Conservation (phyloP, 1,140 invertebrate genomes). For the Drosophila nikananu region DNA sequence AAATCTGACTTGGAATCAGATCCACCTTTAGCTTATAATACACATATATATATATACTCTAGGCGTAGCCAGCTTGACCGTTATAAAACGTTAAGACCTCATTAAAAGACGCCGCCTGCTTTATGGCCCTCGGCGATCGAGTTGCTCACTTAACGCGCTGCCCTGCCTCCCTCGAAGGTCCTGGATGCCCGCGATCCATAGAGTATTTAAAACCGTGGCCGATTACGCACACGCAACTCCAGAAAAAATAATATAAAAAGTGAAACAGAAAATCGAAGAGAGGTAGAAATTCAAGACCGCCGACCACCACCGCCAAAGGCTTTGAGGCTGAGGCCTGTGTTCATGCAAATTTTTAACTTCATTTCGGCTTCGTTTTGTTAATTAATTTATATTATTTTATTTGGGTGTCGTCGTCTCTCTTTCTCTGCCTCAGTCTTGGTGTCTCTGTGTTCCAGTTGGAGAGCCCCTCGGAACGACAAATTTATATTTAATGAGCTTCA, state of each 20-base stretch:
- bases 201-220: conserved; percentile 31
- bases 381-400: conserved; percentile 86
- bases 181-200: conserved; percentile 24
- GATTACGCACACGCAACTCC: conserved; percentile 81
- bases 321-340: conserved; percentile 65
- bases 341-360: conserved; percentile 84
- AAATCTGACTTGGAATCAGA: background rate
- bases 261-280: background rate
- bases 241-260: background rate
- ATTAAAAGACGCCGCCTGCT: conserved; percentile 79
- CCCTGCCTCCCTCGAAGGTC: conserved; percentile 8
- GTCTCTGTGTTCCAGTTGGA: conserved; percentile 46
- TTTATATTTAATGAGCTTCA: conserved; percentile 86
- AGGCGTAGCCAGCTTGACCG: conserved; percentile 41
- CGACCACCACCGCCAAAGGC: conserved; percentile 78
- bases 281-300: conserved; percentile 21
- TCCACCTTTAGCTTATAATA: conserved; percentile 1
- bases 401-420: conserved; percentile 69
- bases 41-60: background rate
- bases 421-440: conserved; percentile 7
- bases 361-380: conserved; percentile 85
- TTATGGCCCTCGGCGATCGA: conserved; percentile 71
- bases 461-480: conserved; percentile 78
- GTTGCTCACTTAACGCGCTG: conserved; percentile 72
- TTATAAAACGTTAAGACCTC: conserved; percentile 82